phyloP scores from a whole-genome alignment of 2,113 vertebrate species.

The Ophthalmolycus amberensis region DNA sequence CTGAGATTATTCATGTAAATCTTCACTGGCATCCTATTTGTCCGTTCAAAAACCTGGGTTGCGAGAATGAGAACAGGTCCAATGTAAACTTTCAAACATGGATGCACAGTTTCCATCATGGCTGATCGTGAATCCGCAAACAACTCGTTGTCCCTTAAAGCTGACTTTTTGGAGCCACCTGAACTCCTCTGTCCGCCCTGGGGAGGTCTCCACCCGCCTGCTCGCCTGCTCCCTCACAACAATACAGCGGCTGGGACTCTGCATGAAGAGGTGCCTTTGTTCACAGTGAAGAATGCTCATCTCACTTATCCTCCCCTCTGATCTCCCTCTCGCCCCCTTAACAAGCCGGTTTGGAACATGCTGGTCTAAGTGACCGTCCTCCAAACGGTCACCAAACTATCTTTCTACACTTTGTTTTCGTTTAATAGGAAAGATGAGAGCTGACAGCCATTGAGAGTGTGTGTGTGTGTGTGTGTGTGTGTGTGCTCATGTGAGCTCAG shows the following conservation, averaged over 20 bases:
- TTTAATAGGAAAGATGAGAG: slow-evolving; percentile 34
- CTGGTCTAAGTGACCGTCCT: slow-evolving; percentile 34
- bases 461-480: slow-evolving; percentile 17
- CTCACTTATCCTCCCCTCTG: slow-evolving; percentile 68
- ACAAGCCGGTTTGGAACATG: slow-evolving; percentile 49
- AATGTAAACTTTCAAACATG: neutral
- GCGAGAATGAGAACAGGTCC: neutral
- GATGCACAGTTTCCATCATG: neutral
- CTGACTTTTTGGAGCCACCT: slow-evolving; percentile 45
- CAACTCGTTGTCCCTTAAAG: slow-evolving; percentile 5
- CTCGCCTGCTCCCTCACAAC: slow-evolving; percentile 49
- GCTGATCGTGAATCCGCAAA: neutral
- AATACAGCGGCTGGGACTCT: slow-evolving; percentile 41
- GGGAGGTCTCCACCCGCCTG: slow-evolving; percentile 45
- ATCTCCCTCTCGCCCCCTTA: slow-evolving; percentile 38
- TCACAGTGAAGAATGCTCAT: slow-evolving; percentile 72
- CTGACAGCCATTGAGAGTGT: slow-evolving; percentile 22
- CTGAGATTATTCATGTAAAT: neutral
- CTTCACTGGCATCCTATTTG: neutral
- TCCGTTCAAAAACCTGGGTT: neutral
- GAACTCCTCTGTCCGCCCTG: slow-evolving; percentile 31
- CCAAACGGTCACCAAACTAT: slow-evolving; percentile 41
- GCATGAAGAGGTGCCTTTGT: slow-evolving; percentile 77
- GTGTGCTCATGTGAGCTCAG: slow-evolving; percentile 28
- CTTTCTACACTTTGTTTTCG: slow-evolving; percentile 40